Evolutionary conservation across 1,140 invertebrate species (phyloP), one percentile per base, ranked within the genome.

Genomic region (Prorops nasuta): DNA sequence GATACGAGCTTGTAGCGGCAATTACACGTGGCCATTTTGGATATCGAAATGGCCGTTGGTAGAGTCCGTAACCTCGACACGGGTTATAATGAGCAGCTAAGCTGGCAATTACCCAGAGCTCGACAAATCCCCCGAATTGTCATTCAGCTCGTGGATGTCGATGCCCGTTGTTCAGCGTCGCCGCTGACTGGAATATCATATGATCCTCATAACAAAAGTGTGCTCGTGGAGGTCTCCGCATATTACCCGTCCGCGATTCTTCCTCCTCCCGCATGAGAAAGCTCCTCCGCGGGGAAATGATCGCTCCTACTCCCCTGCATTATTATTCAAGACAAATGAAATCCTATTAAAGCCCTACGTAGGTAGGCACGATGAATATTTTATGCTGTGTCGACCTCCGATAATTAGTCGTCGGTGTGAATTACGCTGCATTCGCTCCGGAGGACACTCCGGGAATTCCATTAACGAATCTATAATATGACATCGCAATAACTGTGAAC

Each of bases 101-200:
- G 56, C 64, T 69, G 67, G 67, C 67, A 69, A 67, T 69, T 69
- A 69, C 64, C 67, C 67, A 69, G 63, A 46, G 56, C 56, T 68
- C 53, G 4, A 6, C 24, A 56, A 60, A 68, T 60, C 43, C 44
- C 38, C 46, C 44, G 51, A 63, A 66, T 69, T 69, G 58, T 67
- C 58, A 69, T 69, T 69, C 67, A 63, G 50, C 59, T 54, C 63
- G 61, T 59, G 59, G 52, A 56, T 37, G 37, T 37, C 60, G 56
- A 61, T 67, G 67, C 61, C 59, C 64, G 67, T 66, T 69, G 67
- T 69, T 69, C 63, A 64, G 57, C 59, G 58, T 58, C 56, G 58
- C 54, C 55, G 58, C 60, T 69, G 67, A 69, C 64, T 69, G 49
- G 67, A 69, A 69, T 69, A 69, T 69, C 54, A 62, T 69, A 69